phyloP scores from a whole-genome alignment of 2,113 vertebrate genomes.

The Menidia beryllina region DNA sequence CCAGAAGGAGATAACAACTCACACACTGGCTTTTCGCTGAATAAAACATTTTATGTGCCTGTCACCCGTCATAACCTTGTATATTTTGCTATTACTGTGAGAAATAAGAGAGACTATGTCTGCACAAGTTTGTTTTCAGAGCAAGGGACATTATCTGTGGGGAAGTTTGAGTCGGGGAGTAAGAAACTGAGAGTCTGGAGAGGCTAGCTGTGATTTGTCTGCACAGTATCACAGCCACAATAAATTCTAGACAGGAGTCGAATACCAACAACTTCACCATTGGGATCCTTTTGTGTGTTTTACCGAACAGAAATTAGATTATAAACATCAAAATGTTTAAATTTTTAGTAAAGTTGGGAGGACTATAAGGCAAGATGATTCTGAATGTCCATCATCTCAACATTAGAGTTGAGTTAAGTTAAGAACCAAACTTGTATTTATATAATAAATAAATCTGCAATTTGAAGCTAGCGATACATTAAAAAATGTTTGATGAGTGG shows the following conservation, averaged over 20 bases:
- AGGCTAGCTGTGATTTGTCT: constrained; percentile 51
- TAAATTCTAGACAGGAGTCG: constrained; percentile 40
- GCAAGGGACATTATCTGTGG: constrained; percentile 66
- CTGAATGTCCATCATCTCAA: not conserved
- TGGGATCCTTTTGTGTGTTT: constrained; percentile 7
- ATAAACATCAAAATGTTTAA: no score
- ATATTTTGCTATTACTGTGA: constrained; percentile 39
- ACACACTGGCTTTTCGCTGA: constrained; percentile 23
- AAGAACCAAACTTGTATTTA: not conserved
- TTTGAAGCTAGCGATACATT: not conserved
- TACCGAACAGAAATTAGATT: not conserved
- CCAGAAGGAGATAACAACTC: constrained; percentile 27
- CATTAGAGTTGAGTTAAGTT: not conserved
- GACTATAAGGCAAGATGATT: not conserved
- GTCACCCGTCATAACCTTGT: constrained; percentile 22
- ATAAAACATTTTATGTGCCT: constrained; percentile 28
- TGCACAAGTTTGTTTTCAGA: constrained; percentile 54
- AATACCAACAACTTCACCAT: constrained; percentile 24
- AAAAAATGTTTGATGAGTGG: not conserved
- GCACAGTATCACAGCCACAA: constrained; percentile 44
- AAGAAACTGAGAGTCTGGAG: constrained; percentile 46
- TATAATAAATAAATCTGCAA: not conserved
- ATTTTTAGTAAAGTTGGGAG: not conserved
- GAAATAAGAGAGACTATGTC: constrained; percentile 37
- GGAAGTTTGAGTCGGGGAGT: constrained; percentile 30